These are phyloP conservation scores for Epinephelus malabaricus DNA, from an alignment of 2,797 vertebrate species.

Conservation along the genomic window DNA sequence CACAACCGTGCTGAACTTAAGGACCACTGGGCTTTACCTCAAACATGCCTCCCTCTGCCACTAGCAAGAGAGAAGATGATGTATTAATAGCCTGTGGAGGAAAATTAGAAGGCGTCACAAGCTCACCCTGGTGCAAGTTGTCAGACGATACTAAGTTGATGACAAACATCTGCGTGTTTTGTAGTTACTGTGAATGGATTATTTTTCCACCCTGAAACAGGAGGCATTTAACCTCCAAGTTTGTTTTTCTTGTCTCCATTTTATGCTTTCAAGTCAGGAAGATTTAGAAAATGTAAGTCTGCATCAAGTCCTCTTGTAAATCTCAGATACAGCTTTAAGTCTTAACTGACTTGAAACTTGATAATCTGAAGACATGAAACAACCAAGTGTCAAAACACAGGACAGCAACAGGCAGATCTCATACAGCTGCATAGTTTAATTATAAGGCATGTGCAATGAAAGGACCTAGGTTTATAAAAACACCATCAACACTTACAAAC, in stretches of 20 bases:
- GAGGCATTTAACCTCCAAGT: background rate
- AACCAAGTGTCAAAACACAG: background rate
- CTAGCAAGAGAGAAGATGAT: constrained; percentile 24
- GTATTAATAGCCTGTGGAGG: constrained; percentile 27
- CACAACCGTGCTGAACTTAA: constrained; percentile 31
- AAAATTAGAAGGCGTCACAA: constrained; percentile 20
- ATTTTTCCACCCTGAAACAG: background rate
- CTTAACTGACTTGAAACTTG: background rate
- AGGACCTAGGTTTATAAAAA: background rate
- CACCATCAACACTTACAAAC: background rate
- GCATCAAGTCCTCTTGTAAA: background rate
- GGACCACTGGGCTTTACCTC: constrained; percentile 65
- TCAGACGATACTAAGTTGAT: background rate
- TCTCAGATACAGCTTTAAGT: background rate
- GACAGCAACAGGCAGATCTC: background rate
- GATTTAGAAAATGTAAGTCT: too few relatives aligned
- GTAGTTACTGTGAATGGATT: background rate
- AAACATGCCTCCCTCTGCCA: constrained; percentile 43
- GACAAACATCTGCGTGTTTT: constrained; percentile 31
- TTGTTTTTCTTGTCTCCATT: background rate
- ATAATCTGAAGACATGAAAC: background rate
- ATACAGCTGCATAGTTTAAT: background rate
- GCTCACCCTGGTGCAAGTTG: constrained; percentile 21
- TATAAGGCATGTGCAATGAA: background rate
- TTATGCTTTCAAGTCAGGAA: background rate